Evolutionary conservation across 2,797 vertebrate genomes (phyloP).

Genomic region (Enteromius anoplus): DNA sequence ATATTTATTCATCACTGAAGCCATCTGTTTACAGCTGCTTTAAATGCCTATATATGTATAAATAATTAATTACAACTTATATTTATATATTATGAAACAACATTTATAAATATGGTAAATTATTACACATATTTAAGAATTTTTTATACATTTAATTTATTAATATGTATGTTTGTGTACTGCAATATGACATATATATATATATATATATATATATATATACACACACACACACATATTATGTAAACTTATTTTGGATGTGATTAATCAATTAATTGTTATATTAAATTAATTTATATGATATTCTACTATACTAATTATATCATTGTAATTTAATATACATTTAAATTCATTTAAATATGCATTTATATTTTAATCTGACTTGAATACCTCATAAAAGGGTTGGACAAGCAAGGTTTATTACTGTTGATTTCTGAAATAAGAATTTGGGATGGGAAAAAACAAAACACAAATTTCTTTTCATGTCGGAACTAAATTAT

Average conservation of each 20-base stretch:
- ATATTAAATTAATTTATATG: too few species aligned
- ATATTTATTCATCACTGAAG: neutral
- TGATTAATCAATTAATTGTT: too few species aligned
- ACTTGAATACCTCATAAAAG: neutral
- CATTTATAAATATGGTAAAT: too few species aligned
- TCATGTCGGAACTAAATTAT: neutral
- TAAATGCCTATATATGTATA: neutral
- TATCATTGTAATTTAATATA: too few species aligned
- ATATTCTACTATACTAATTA: too few species aligned
- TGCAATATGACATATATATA: too few species aligned
- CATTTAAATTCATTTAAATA: neutral
- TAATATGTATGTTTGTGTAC: too few species aligned
- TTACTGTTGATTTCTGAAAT: neutral
- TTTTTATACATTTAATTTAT: too few species aligned
- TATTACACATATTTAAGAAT: too few species aligned
- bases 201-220: too few species aligned
- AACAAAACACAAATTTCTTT: neutral
- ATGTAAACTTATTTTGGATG: too few species aligned
- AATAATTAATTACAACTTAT: neutral
- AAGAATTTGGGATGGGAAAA: neutral
- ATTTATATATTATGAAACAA: neutral
- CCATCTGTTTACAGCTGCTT: neutral
- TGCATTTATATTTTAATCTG: neutral
- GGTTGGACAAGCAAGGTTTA: neutral
- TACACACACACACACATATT: too few species aligned